These are phyloP conservation scores for Poliocrania exsul DNA, from an alignment of 2,797 vertebrate species.

Conservation along the genomic window DNA sequence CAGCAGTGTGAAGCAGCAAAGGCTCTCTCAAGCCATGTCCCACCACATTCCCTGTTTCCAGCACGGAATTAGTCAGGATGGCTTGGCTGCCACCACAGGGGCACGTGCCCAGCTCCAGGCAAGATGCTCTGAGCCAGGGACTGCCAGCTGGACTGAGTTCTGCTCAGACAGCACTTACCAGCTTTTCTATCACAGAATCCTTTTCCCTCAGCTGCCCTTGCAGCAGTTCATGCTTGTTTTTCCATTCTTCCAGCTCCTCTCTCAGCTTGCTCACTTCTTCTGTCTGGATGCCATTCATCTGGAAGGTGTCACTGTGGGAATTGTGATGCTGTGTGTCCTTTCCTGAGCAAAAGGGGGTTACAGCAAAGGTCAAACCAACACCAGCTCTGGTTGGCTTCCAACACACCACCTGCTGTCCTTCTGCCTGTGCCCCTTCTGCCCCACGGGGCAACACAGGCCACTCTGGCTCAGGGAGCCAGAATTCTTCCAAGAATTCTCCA, in stretches of 20 bases:
- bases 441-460: neutral
- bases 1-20: neutral
- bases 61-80: accelerated
- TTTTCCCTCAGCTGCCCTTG: constrained; percentile 88
- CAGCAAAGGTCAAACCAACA: neutral
- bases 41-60: accelerated
- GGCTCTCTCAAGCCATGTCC: neutral
- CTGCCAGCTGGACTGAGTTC: neutral
- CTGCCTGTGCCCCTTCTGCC: neutral
- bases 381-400: neutral
- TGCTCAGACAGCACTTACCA: constrained; percentile 77
- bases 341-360: constrained; percentile 70
- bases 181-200: constrained; percentile 82
- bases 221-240: constrained; percentile 81
- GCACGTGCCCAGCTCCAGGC: neutral
- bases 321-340: constrained; percentile 87
- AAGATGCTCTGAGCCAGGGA: neutral
- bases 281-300: constrained; percentile 90
- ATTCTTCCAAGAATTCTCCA: neutral
- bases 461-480: neutral
- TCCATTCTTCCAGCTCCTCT: constrained; percentile 89
- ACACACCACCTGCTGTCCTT: neutral
- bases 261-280: constrained; percentile 87
- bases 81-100: neutral
- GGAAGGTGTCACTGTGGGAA: constrained; percentile 76